Conservation (phyloP, 2,113 vertebrate genomes). For the Ammodytes marinus region DNA sequence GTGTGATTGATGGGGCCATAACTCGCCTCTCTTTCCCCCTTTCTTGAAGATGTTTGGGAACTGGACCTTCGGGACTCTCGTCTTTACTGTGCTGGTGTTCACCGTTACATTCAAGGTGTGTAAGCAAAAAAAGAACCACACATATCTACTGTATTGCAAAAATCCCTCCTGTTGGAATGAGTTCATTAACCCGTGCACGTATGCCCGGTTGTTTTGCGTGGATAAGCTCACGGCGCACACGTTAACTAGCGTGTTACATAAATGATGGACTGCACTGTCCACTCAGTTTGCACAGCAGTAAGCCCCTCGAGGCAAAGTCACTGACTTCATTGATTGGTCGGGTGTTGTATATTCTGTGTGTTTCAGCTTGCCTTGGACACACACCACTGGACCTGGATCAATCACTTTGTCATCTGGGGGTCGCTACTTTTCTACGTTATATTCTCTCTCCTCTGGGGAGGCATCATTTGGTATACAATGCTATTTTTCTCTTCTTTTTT, state of each 20-base stretch:
- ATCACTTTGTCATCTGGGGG: conserved; percentile 99
- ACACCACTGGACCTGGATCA: conserved; percentile 99
- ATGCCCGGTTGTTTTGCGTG: not conserved
- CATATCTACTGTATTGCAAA: not conserved
- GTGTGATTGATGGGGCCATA: not conserved
- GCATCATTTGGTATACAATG: conserved; percentile 92
- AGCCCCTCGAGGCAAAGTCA: conserved; percentile 36
- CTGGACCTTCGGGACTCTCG: conserved; percentile 98
- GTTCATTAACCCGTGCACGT: not conserved
- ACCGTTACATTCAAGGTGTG: conserved; percentile 96
- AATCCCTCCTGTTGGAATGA: conserved; percentile 1
- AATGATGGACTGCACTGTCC: conserved; percentile 23
- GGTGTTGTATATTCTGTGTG: conserved; percentile 58
- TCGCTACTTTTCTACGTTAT: conserved; percentile 95
- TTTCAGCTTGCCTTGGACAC: conserved; percentile 97
- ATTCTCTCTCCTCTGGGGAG: conserved; percentile 99
- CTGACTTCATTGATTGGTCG: conserved; percentile 33
- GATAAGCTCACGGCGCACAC: not conserved
- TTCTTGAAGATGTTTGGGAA: conserved; percentile 93
- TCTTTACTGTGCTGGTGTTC: conserved; percentile 97
- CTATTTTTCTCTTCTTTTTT: not conserved
- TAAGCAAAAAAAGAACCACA: conserved; percentile 6
- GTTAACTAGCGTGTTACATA: conserved; percentile 44
- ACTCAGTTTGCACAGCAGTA: conserved; percentile 38
- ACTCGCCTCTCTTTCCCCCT: conserved; percentile 31